A percentile compares a stretch with the other conserved stretches of the same genome.
Conservation (phyloP, 2,113 vertebrate genomes). For the Choloepus hoffmanni region DNA sequence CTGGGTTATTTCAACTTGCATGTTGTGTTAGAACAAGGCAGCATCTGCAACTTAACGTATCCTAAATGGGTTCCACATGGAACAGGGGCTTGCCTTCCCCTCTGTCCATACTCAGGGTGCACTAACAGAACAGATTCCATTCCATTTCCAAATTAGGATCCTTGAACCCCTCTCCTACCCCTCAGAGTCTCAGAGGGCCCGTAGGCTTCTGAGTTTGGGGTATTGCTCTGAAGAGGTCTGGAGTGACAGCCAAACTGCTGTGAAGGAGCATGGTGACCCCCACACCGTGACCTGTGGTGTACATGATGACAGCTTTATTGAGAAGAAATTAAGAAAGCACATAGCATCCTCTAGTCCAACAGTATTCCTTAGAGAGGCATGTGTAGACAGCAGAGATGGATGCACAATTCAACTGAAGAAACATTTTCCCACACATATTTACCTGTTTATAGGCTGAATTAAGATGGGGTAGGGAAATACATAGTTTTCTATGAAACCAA, state of each 20-base stretch:
- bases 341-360: fast-evolving
- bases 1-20: background rate
- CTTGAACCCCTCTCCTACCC: background rate
- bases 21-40: background rate
- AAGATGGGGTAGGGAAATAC: background rate
- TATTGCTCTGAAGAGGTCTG: background rate
- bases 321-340: background rate
- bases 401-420: background rate
- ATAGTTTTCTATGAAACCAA: background rate
- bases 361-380: background rate
- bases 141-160: background rate
- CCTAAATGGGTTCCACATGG: background rate
- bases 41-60: background rate
- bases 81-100: background rate
- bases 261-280: background rate
- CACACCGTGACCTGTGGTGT: background rate
- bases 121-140: background rate
- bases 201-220: background rate
- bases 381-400: background rate
- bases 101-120: background rate
- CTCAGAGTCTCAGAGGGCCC: no score
- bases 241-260: background rate
- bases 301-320: background rate
- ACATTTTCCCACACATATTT: background rate
- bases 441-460: background rate